These are phyloP conservation scores for Daktulosphaira vitifoliae DNA, from an alignment of 1,140 invertebrate species.

Conservation along the genomic window DNA sequence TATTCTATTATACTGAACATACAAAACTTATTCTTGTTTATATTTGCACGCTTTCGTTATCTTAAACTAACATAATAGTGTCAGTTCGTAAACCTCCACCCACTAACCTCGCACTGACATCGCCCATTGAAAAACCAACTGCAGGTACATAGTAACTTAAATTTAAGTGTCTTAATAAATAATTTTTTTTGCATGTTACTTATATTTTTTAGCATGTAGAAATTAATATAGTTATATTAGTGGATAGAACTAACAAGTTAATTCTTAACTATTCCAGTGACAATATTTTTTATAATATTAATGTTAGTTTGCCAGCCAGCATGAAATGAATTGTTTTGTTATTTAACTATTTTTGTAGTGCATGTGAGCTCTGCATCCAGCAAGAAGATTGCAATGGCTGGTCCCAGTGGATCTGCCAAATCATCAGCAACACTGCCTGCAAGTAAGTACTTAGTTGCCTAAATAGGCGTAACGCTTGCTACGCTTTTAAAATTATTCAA, in stretches of 20 bases:
- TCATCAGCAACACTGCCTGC: conserved; percentile 12
- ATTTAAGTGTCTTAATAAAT: too few relatives aligned
- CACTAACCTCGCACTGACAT: conserved; percentile 40
- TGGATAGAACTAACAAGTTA: too few relatives aligned
- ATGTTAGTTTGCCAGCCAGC: not conserved
- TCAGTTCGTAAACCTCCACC: conserved; percentile 41
- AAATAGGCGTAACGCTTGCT: conserved; percentile 7
- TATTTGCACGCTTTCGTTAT: conserved; percentile 32
- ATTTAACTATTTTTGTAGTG: conserved; percentile 27
- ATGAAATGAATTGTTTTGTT: conserved; percentile 29
- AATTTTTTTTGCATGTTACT: too few relatives aligned
- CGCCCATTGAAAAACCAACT: conserved; percentile 34
- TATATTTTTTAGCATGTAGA: not conserved
- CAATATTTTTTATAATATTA: not conserved
- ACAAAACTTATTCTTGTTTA: not conserved
- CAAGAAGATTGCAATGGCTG: conserved; percentile 14
- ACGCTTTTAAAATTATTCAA: not conserved
- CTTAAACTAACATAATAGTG: conserved; percentile 37
- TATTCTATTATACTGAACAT: too few relatives aligned
- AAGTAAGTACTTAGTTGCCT: conserved; percentile 20
- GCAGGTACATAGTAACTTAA: conserved; percentile 11
- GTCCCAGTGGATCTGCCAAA: conserved; percentile 3
- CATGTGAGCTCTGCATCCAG: conserved; percentile 29
- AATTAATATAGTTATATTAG: not conserved
- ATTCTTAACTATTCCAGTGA: too few relatives aligned